phyloP scores from a whole-genome alignment of 1,140 invertebrate genomes.

The Oncopeltus fasciatus region DNA sequence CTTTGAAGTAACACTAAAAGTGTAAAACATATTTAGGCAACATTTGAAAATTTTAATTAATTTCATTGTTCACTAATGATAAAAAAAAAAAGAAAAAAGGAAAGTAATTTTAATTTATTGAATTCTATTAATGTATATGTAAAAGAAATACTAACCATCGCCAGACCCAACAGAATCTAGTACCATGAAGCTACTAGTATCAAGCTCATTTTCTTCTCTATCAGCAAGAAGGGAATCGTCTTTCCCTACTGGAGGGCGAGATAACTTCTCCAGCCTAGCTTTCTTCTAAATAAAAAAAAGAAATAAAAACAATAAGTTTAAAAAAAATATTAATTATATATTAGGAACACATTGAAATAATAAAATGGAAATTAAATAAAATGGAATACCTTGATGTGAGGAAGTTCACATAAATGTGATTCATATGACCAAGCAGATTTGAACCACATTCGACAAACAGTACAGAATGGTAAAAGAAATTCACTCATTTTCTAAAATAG shows the following conservation, averaged over 20 bases:
- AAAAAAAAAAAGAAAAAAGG: neutral
- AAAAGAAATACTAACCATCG: constrained; percentile 39
- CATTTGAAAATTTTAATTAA: neutral
- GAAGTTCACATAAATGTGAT: constrained; percentile 59
- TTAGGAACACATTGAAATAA: neutral
- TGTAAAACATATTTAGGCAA: neutral
- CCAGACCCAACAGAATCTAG: constrained; percentile 71
- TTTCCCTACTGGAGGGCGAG: neutral
- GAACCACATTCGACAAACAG: constrained; percentile 52
- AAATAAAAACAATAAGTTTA: constrained; percentile 14
- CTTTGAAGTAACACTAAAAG: neutral
- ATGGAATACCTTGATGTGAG: constrained; percentile 55
- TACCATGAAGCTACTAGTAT: constrained; percentile 55
- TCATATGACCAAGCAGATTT: constrained; percentile 68
- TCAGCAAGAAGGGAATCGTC: constrained; percentile 28
- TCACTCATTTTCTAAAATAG: constrained; percentile 54
- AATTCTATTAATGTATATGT: neutral
- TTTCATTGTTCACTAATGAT: too few species aligned
- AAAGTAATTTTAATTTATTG: too few species aligned
- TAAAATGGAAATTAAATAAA: constrained; percentile 1
- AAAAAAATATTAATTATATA: neutral
- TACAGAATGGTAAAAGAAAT: constrained; percentile 64
- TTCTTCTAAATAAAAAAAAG: constrained; percentile 37
- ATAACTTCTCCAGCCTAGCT: constrained; percentile 29
- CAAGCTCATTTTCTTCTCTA: constrained; percentile 58